Evolutionary conservation across 2,888 invertebrate species (phyloP).

Genomic region (Vannuccia rotundouncinata): DNA sequence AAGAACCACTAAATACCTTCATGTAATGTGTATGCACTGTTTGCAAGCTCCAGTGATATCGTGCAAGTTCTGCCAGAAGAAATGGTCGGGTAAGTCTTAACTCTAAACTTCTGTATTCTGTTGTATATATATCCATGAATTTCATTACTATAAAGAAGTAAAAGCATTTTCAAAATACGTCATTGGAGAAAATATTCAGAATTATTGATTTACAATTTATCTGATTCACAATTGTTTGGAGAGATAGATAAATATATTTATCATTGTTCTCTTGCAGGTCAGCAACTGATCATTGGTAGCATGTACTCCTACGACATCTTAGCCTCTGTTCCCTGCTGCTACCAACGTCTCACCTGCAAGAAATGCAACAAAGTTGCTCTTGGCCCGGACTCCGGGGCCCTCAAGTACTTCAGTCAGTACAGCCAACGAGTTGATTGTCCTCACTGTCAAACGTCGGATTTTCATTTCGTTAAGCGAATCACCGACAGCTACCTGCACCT

Average conservation of each 20-base stretch:
- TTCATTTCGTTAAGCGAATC: conserved; percentile 87
- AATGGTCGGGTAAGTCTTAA: conserved; percentile 64
- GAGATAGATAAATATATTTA: neutral
- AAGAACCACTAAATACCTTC: conserved; percentile 66
- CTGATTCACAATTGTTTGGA: too few species aligned
- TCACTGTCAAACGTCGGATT: conserved; percentile 79
- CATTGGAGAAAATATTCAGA: too few species aligned
- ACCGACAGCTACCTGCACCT: conserved; percentile 37
- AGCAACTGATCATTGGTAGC: conserved; percentile 83
- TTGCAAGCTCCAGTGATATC: conserved; percentile 59
- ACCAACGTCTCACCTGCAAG: conserved; percentile 85
- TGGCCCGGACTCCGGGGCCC: neutral
- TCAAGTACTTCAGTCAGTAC: conserved; percentile 76
- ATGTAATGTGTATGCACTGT: conserved; percentile 87
- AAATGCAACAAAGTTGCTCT: conserved; percentile 72
- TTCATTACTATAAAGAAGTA: too few species aligned
- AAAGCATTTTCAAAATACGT: too few species aligned
- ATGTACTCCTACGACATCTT: conserved; percentile 98
- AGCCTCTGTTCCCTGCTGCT: conserved; percentile 90
- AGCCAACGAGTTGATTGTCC: conserved; percentile 83
- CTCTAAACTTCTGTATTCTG: neutral
- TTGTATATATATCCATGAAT: too few species aligned
- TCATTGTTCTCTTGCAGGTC: conserved; percentile 62
- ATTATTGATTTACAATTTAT: neutral
- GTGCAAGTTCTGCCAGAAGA: conserved; percentile 75